Conservation (phyloP, 2,888 invertebrate genomes). For the Caenorhabditis imperialis region DNA sequence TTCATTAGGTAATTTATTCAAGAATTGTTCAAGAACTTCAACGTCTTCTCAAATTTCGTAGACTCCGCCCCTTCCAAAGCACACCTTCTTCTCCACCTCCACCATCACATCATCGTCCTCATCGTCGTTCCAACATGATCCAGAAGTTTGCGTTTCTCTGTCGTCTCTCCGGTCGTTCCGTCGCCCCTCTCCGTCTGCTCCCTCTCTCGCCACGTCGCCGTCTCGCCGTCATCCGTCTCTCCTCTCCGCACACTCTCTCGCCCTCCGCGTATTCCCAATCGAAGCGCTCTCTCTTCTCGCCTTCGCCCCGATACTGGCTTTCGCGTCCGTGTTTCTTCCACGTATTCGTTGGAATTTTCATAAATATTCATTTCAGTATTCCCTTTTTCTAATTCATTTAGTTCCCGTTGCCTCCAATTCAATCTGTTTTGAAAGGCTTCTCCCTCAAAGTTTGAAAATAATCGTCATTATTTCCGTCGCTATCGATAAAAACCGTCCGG, state of each 20-base stretch:
- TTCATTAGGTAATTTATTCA: too few species aligned
- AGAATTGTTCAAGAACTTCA: too few species aligned
- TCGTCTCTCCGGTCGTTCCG: constrained; percentile 9
- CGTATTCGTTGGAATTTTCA: constrained; percentile 35
- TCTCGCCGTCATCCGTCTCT: constrained; percentile 21
- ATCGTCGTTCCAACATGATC: too few species aligned
- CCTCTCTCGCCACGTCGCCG: constrained; percentile 38
- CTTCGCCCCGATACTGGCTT: constrained; percentile 48
- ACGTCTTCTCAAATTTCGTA: too few species aligned
- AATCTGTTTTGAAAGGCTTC: too few species aligned
- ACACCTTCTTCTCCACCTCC: constrained; percentile 2
- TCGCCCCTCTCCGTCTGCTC: constrained; percentile 11
- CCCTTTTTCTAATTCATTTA: constrained; percentile 17
- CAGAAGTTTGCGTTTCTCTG: constrained; percentile 30
- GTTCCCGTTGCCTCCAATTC: not conserved
- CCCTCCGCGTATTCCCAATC: constrained; percentile 38
- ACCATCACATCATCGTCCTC: constrained; percentile 16
- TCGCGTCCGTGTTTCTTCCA: constrained; percentile 23
- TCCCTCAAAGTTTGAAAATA: too few species aligned
- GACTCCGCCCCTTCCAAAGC: too few species aligned
- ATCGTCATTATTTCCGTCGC: too few species aligned
- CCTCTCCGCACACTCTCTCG: constrained; percentile 26
- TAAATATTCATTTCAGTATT: constrained; percentile 6
- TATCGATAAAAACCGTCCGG: too few species aligned
- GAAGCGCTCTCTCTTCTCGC: constrained; percentile 46